Percentiles rank a stretch among this genome's conserved stretches.
phyloP scores from a whole-genome alignment of 2,888 invertebrate species.

The Callinectes sapidus region DNA sequence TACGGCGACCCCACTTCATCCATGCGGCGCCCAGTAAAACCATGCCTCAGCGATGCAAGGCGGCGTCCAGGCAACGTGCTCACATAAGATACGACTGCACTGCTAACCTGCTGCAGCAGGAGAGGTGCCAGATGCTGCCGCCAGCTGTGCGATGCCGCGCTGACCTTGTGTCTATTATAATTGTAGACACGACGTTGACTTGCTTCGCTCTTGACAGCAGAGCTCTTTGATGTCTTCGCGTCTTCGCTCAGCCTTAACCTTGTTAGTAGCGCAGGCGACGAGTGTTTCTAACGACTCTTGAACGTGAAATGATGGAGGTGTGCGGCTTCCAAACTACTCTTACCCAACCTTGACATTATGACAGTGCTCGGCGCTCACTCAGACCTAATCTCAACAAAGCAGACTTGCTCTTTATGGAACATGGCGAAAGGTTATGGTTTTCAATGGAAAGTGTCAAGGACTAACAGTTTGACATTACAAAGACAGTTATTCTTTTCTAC shows the following conservation, averaged over 20 bases:
- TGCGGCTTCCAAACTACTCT: background rate
- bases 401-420: background rate
- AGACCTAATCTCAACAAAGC: background rate
- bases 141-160: background rate
- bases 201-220: background rate
- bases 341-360: background rate
- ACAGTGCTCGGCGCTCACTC: background rate
- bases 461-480: background rate
- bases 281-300: background rate
- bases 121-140: background rate
- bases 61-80: background rate
- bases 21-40: background rate
- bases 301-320: background rate
- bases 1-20: background rate
- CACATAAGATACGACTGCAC: slow-evolving; percentile 16
- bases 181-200: background rate
- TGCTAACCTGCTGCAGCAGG: background rate
- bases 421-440: background rate
- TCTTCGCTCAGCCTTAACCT: background rate
- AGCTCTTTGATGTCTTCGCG: background rate
- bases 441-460: background rate
- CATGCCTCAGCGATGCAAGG: background rate
- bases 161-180: background rate
- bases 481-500: background rate
- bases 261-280: background rate